Percentiles rank a stretch among this genome's conserved stretches.
Evolutionary conservation across 2,888 invertebrate genomes (phyloP).

Genomic region (Nemapogon koenigi): DNA sequence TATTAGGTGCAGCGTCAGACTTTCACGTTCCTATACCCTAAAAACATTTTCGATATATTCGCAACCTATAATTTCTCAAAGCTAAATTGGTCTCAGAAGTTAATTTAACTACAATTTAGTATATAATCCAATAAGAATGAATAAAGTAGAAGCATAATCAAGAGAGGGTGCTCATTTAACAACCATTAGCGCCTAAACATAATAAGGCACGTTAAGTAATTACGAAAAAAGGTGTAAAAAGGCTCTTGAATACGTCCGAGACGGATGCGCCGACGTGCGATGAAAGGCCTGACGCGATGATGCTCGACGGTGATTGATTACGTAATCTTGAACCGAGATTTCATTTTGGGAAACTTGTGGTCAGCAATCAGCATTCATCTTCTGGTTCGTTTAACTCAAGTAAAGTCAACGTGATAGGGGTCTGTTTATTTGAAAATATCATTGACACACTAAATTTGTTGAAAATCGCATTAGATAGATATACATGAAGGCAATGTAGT

Average conservation of each 20-base stretch:
- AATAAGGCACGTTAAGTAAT: constrained; percentile 52
- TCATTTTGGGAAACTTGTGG: constrained; percentile 55
- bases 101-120: constrained; percentile 9
- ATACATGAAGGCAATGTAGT: too few species aligned
- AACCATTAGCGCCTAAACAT: constrained; percentile 53
- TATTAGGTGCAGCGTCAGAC: too few species aligned
- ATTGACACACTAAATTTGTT: too few species aligned
- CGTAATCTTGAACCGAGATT: constrained; percentile 53
- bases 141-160: constrained; percentile 33
- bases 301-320: constrained; percentile 55
- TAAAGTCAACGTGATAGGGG: too few species aligned
- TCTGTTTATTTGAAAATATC: too few species aligned
- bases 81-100: constrained; percentile 5
- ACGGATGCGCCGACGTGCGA: constrained; percentile 45
- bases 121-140: constrained; percentile 24
- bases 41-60: constrained; percentile 5
- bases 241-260: constrained; percentile 36
- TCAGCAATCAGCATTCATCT: constrained; percentile 56
- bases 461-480: too few species aligned
- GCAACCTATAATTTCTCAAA: constrained; percentile 7
- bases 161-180: constrained; percentile 45
- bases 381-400: constrained; percentile 54
- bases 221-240: constrained; percentile 42
- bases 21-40: too few species aligned
- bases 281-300: constrained; percentile 48